Evolutionary conservation across 2,888 invertebrate species (phyloP).

Genomic region (Lasioglossum malachurum): DNA sequence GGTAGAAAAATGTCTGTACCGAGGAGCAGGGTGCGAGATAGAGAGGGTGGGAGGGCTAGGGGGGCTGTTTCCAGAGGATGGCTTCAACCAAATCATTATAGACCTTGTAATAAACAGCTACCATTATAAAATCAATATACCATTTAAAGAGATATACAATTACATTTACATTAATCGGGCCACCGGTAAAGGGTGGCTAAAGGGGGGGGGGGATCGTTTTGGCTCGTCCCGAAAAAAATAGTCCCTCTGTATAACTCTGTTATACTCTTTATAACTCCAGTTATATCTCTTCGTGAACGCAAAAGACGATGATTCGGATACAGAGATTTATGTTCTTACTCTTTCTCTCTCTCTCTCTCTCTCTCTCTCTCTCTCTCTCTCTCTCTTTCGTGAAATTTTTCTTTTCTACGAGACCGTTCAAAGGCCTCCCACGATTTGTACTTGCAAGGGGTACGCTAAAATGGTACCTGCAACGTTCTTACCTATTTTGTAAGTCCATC

Average conservation of each 20-base stretch:
- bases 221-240: constrained; percentile 19
- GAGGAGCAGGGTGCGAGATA: constrained; percentile 29
- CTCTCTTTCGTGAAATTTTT: neutral
- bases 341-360: neutral
- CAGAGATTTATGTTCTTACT: constrained; percentile 1
- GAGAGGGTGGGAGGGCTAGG: neutral
- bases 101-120: constrained; percentile 67
- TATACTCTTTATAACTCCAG: no score
- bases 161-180: constrained; percentile 65
- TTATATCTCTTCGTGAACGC: constrained; percentile 12
- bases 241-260: neutral
- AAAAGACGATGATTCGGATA: constrained; percentile 9
- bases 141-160: constrained; percentile 66
- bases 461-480: neutral
- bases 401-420: constrained; percentile 29
- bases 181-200: constrained; percentile 41
- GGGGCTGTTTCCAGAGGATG: constrained; percentile 35
- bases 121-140: constrained; percentile 67
- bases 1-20: constrained; percentile 30
- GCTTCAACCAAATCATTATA: constrained; percentile 55
- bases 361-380: neutral
- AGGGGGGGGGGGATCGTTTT: constrained; percentile 22
- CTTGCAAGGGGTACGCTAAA: constrained; percentile 6
- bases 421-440: constrained; percentile 46
- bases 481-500: neutral